Evolutionary conservation across 2,888 invertebrate genomes (phyloP).

Genomic region (Eristalis pertinax): DNA sequence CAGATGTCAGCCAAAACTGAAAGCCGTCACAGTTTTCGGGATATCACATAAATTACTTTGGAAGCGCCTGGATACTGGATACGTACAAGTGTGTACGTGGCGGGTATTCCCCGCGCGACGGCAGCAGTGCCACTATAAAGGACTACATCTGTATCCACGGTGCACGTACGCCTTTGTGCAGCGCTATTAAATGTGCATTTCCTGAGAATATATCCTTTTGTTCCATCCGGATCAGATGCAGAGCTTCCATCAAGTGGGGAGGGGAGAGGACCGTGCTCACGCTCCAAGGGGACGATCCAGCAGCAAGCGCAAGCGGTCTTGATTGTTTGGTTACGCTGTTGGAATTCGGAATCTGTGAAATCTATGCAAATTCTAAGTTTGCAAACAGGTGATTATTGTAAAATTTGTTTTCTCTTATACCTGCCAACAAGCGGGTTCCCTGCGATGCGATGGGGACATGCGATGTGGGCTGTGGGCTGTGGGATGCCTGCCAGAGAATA

Average conservation of each 20-base stretch:
- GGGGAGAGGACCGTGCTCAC: not conserved
- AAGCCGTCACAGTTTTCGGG: slow-evolving; percentile 14
- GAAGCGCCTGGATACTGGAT: slow-evolving; percentile 13
- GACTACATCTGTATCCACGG: not conserved
- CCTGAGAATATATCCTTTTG: slow-evolving; percentile 57
- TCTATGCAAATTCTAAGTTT: slow-evolving; percentile 72
- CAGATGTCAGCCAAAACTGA: not conserved
- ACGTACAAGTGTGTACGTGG: not conserved
- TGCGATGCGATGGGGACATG: no score
- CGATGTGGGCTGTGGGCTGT: not conserved
- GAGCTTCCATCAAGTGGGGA: slow-evolving; percentile 13
- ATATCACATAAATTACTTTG: slow-evolving; percentile 27
- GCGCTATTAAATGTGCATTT: slow-evolving; percentile 59
- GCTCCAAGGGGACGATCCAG: not conserved
- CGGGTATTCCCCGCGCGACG: slow-evolving; percentile 7
- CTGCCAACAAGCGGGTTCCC: slow-evolving; percentile 38
- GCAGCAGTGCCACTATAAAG: not conserved
- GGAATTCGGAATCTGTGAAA: slow-evolving; percentile 69
- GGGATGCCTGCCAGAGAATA: not conserved
- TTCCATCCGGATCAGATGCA: slow-evolving; percentile 48
- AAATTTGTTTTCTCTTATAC: slow-evolving; percentile 66
- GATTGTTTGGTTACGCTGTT: slow-evolving; percentile 63
- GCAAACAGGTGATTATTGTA: slow-evolving; percentile 72
- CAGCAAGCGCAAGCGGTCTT: slow-evolving; percentile 11
- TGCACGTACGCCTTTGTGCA: slow-evolving; percentile 49